Evolutionary conservation across 35 echinoderm and acorn worm genomes (phyloP).

Genomic region (Patiria miniata): DNA sequence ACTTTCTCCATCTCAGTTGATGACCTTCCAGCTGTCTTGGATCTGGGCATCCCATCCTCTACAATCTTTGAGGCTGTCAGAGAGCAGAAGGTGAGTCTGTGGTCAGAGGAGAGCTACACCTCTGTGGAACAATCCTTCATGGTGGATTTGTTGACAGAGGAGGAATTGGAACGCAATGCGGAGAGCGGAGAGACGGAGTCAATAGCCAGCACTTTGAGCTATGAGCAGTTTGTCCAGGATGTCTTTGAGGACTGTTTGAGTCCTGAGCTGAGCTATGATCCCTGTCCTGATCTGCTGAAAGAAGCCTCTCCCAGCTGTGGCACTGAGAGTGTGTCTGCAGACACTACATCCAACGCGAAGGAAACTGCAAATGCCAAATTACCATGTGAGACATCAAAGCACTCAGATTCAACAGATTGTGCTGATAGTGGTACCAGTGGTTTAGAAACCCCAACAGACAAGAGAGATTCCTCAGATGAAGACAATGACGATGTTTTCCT

Average conservation of each 20-base stretch:
- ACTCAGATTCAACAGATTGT: too few species aligned
- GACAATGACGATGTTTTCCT: constrained; percentile 38
- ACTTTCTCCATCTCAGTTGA: constrained; percentile 61
- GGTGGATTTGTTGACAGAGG: constrained; percentile 11
- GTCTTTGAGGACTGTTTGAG: constrained; percentile 25
- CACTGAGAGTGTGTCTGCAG: background rate
- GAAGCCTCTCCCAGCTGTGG: background rate
- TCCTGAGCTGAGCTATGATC: background rate
- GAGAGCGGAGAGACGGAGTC: background rate
- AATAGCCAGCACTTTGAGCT: background rate
- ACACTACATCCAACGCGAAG: background rate
- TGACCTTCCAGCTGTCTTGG: constrained; percentile 45
- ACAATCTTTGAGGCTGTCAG: constrained; percentile 57
- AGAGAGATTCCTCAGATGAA: background rate
- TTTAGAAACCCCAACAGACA: background rate
- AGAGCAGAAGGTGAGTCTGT: constrained; percentile 67
- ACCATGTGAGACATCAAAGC: background rate
- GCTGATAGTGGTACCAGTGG: background rate
- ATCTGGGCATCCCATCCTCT: constrained; percentile 60
- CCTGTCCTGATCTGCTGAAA: background rate
- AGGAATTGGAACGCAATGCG: background rate
- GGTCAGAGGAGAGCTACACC: constrained; percentile 35
- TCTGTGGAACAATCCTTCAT: background rate
- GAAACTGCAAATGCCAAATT: background rate
- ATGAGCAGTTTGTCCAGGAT: constrained; percentile 27